phyloP scores from a whole-genome alignment of 1,140 invertebrate species.

The Ericerus pela region DNA sequence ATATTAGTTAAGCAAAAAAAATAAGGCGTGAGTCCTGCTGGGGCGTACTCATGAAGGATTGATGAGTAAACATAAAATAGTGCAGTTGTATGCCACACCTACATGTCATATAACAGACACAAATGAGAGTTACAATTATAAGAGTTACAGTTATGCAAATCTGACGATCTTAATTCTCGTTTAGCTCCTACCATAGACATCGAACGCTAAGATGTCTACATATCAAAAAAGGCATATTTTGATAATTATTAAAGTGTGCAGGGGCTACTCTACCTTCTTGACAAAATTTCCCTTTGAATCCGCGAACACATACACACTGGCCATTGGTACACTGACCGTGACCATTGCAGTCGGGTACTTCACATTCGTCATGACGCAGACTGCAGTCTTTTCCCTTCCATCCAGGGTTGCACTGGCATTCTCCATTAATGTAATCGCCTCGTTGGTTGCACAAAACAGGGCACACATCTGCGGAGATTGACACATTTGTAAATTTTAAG shows the following conservation, averaged over 20 bases:
- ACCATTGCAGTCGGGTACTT: constrained; percentile 85
- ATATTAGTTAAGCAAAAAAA: not conserved
- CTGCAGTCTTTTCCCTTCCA: constrained; percentile 95
- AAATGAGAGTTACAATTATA: too few relatives aligned
- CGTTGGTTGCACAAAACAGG: constrained; percentile 88
- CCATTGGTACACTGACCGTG: constrained; percentile 90
- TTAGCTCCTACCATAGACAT: too few relatives aligned
- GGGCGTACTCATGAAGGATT: too few relatives aligned
- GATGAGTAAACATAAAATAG: too few relatives aligned
- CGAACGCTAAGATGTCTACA: too few relatives aligned
- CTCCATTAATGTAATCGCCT: constrained; percentile 89
- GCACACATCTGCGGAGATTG: constrained; percentile 57
- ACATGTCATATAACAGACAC: too few relatives aligned
- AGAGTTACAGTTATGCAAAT: too few relatives aligned
- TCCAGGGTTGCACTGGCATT: constrained; percentile 90
- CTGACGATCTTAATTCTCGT: too few relatives aligned
- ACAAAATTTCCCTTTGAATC: constrained; percentile 85
- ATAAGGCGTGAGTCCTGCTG: not conserved
- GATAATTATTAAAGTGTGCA: too few relatives aligned
- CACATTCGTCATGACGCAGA: constrained; percentile 79
- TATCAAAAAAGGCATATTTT: too few relatives aligned
- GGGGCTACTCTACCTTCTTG: constrained; percentile 65
- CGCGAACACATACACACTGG: constrained; percentile 80
- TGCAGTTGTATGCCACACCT: too few relatives aligned
- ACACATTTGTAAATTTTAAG: too few relatives aligned